A percentile compares a stretch with the other conserved stretches of the same genome.
Conservation (phyloP, 2,797 vertebrate species). For the Crenichthys baileyi region DNA sequence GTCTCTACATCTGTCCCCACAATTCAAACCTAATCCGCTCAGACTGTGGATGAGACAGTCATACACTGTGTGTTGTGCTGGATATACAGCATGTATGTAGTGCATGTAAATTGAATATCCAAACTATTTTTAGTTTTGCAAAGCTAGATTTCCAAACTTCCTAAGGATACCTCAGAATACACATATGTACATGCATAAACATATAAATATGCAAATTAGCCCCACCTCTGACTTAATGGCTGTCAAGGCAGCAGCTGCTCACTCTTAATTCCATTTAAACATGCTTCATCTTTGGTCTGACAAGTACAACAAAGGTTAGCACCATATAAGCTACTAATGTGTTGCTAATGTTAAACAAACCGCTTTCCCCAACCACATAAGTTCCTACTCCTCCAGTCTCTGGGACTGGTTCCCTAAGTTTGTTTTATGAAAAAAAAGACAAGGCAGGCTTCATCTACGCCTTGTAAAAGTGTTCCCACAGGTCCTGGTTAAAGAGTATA, state of each 20-base stretch:
- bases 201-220: constrained; percentile 1
- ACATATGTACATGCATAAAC: neutral
- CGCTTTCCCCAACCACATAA: neutral
- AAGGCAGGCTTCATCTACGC: neutral
- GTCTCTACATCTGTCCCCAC: constrained; percentile 3
- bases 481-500: neutral
- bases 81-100: constrained; percentile 11
- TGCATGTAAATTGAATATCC: neutral
- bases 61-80: constrained; percentile 6
- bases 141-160: neutral
- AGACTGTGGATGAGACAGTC: neutral
- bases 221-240: neutral
- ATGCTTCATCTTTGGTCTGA: neutral
- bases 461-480: neutral
- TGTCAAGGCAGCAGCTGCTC: constrained; percentile 1
- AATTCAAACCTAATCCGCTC: constrained; percentile 18
- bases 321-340: neutral
- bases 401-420: neutral
- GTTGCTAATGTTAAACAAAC: constrained; percentile 8
- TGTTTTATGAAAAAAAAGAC: neutral
- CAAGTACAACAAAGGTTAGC: constrained; percentile 7
- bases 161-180: neutral
- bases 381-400: neutral
- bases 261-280: constrained; percentile 3
- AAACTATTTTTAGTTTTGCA: neutral